Conservation (phyloP, 2,113 vertebrate genomes). For the Antechinus flavipes region DNA sequence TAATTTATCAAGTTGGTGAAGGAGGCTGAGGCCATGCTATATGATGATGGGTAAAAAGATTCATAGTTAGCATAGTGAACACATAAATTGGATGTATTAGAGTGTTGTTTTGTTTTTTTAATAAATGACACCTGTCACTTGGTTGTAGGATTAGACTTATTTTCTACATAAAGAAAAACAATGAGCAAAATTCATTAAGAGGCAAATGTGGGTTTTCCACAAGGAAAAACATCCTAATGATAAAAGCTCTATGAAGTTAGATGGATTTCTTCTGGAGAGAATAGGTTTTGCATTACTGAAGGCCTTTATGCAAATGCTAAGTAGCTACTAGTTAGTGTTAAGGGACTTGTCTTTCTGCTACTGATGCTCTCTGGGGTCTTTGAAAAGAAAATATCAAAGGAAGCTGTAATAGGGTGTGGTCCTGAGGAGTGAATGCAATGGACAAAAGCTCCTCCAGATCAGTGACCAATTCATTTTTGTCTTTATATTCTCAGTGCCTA, state of each 20-base stretch:
- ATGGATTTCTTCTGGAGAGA: neutral
- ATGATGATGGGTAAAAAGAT: neutral
- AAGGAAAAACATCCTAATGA: neutral
- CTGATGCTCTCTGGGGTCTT: neutral
- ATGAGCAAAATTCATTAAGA: neutral
- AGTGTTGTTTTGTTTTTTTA: neutral
- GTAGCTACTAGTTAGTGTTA: neutral
- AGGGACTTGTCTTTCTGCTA: neutral
- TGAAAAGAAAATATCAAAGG: neutral
- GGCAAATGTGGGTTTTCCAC: neutral
- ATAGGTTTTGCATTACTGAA: neutral
- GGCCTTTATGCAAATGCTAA: neutral
- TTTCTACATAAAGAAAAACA: neutral
- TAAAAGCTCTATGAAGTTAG: neutral
- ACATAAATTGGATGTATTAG: neutral
- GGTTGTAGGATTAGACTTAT: neutral
- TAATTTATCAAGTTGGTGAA: neutral
- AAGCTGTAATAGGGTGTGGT: neutral
- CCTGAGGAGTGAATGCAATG: neutral
- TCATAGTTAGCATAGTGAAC: neutral
- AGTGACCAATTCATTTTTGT: neutral
- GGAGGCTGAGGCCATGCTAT: neutral
- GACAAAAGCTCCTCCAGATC: neutral
- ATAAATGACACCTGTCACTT: neutral
- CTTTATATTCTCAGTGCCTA: neutral